These are phyloP conservation scores for Brachyalestes nurse DNA, from an alignment of 2,797 vertebrate genomes.

Conservation along the genomic window DNA sequence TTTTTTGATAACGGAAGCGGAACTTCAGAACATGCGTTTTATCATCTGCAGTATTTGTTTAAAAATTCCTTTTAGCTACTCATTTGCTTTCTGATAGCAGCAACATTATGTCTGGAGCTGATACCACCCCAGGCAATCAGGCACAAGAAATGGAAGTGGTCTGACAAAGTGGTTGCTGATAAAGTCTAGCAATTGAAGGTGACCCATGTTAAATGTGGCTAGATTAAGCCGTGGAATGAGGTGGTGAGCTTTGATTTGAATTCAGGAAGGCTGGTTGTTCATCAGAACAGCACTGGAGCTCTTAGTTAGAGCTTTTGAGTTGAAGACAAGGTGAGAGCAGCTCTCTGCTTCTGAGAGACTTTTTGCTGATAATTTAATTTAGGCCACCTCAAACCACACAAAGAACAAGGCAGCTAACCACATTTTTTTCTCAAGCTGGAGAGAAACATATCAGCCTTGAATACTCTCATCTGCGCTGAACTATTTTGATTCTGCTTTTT, in stretches of 20 bases:
- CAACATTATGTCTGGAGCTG: conserved; percentile 24
- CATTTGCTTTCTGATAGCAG: conserved; percentile 44
- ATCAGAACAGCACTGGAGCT: not conserved
- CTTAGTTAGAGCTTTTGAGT: not conserved
- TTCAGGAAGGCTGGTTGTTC: not conserved
- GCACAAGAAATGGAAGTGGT: not conserved
- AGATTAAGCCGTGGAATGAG: not conserved
- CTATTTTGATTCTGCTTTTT: not conserved
- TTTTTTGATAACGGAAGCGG: not conserved
- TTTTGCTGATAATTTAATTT: conserved; percentile 6
- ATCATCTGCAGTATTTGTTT: conserved; percentile 7
- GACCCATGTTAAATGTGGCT: conserved; percentile 26
- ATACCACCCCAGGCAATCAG: not conserved
- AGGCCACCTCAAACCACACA: not conserved
- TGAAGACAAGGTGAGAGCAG: conserved; percentile 3
- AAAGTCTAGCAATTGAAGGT: conserved; percentile 40
- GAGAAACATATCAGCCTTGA: not conserved
- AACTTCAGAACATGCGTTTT: not conserved
- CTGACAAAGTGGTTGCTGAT: conserved; percentile 35
- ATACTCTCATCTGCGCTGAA: not conserved
- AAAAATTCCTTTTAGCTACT: conserved; percentile 2
- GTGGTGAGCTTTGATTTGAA: not conserved
- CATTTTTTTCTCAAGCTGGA: not conserved
- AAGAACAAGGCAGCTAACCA: not conserved
- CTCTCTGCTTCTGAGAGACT: not conserved